A percentile compares a stretch with the other conserved stretches of the same genome.
Evolutionary conservation across 1,140 invertebrate genomes (phyloP).

Genomic region (Bombus breviceps): DNA sequence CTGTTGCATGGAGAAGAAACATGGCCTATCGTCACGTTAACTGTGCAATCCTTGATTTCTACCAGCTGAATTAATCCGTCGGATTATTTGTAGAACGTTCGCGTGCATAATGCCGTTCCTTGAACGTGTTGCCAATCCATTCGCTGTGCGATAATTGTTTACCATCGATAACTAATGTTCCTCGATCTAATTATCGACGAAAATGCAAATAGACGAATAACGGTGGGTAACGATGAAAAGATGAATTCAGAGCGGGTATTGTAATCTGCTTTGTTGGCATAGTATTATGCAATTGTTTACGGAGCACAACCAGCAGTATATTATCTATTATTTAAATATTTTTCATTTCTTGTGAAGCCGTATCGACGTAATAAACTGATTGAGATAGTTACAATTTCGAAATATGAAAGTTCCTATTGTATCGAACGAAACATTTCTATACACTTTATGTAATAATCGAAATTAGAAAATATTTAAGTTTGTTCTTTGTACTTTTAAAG

Average conservation of each 20-base stretch:
- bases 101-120: slow-evolving; percentile 10
- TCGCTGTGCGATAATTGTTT: background rate
- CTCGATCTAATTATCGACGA: background rate
- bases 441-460: no score
- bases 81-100: slow-evolving; percentile 7
- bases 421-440: background rate
- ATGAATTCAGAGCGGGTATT: background rate
- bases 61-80: background rate
- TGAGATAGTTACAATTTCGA: background rate
- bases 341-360: background rate
- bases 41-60: background rate
- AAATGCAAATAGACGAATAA: background rate
- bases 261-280: no score
- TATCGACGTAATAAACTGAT: background rate
- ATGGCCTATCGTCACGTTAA: slow-evolving; percentile 9
- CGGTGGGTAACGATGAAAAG: background rate
- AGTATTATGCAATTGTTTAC: no score
- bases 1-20: background rate
- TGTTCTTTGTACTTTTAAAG: no score
- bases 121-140: background rate
- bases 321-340: background rate
- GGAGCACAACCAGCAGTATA: no score
- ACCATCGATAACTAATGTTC: background rate
- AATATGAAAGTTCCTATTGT: no score
- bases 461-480: no score